Base-by-base conservation (phyloP, 2,797 vertebrate genomes). In the Anas bernieri region DNA sequence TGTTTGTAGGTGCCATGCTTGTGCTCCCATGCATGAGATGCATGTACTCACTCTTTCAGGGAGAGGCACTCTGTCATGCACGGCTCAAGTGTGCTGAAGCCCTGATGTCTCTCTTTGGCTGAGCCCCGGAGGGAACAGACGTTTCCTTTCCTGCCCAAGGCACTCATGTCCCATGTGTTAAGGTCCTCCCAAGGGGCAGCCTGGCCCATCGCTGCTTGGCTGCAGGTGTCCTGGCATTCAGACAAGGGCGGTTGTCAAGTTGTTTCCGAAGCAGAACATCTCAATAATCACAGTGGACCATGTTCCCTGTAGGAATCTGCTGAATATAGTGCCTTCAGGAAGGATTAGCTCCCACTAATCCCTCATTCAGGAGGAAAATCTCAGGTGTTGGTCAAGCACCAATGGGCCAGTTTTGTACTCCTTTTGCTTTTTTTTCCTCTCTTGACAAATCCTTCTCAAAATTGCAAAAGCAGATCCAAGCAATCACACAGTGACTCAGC, bases 291-390 rank as follows among this genome's bases (percentile, higher is more conserved):
- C 59, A 48, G 39, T 11, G 26, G 85, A 81, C 59, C 59, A 23
- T 0, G 0, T 10, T 86, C n/a, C 54, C 55, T 30, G 8, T 28
- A 43, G 50, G 74, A 68, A 67, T 81, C 74, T 50, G 41, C 63
- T 79, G 58, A 69, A 78, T 83, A 50, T 30, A 11, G n/a, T 83
- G 59, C 69, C 67, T 90, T 88, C 59, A 79, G 90, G 46, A 82
- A 59, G 83, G 74, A 95, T 91, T 94, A 94, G 59, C 89, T 21
- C 37, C 46, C 46, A 16, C 50, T 96, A 91, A 91, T 79, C 83
- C n/a, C 62, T 63, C 23, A 63, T 67, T 90, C 70, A 67, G 66
- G 46, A 83, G 50, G 30, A 43, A 30, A 58, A 16, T 17, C 52
- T 88, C 50, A 67, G 78, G 59, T 66, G 80, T 72, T 93, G 86